Percentiles rank a stretch among this genome's conserved stretches.
phyloP scores from a whole-genome alignment of 1,140 invertebrate species.

The Ostrea edulis region DNA sequence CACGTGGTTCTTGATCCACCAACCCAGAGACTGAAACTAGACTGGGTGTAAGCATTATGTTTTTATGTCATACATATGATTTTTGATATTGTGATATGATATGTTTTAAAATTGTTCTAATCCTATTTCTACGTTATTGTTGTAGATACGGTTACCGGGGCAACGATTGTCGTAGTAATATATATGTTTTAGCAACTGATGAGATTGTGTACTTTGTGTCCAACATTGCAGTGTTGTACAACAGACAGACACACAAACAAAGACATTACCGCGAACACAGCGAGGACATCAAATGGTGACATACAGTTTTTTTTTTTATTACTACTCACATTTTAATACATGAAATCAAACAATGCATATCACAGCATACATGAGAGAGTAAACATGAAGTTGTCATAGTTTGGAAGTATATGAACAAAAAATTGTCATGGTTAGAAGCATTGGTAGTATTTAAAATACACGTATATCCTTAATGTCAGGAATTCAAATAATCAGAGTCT shows the following conservation, averaged over 20 bases:
- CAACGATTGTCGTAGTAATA: conserved; percentile 92
- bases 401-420: too few relatives aligned
- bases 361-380: too few relatives aligned
- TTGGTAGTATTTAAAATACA: too few relatives aligned
- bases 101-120: not conserved
- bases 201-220: conserved; percentile 96
- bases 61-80: not conserved
- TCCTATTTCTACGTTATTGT: conserved; percentile 24
- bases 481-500: too few relatives aligned
- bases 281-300: conserved; percentile 91
- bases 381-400: too few relatives aligned
- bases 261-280: conserved; percentile 96
- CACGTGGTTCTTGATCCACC: conserved; percentile 81
- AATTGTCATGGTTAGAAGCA: too few relatives aligned
- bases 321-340: too few relatives aligned
- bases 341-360: too few relatives aligned
- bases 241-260: conserved; percentile 92
- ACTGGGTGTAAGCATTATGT: conserved; percentile 89
- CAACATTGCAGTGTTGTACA: conserved; percentile 93
- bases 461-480: too few relatives aligned
- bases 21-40: conserved; percentile 88
- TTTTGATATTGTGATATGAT: not conserved
- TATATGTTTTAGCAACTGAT: conserved; percentile 92
- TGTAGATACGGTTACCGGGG: conserved; percentile 93
- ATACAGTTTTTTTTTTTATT: too few relatives aligned